Conservation (phyloP, 37 sponge, comb jelly and placozoan genomes). For the Geodia barretti region DNA sequence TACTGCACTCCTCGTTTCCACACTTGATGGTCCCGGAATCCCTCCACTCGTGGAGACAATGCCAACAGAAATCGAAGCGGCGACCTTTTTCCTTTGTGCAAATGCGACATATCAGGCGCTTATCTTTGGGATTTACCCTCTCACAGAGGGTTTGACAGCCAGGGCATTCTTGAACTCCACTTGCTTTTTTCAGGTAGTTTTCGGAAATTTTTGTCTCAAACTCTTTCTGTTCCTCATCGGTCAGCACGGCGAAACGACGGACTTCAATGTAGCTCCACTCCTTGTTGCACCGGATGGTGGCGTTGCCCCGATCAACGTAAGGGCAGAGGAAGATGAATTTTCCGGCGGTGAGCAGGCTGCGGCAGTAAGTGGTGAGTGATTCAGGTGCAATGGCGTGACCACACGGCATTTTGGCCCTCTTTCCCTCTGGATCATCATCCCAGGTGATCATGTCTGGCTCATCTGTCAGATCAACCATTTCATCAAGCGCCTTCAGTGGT, state of each 20-base stretch:
- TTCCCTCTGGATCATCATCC: slow-evolving; percentile 36
- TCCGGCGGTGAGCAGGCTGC: slow-evolving; percentile 19
- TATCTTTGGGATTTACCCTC: slow-evolving; percentile 11
- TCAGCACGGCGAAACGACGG: slow-evolving; percentile 13
- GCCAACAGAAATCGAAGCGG: slow-evolving; percentile 34
- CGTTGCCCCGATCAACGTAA: not conserved
- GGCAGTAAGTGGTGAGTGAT: slow-evolving; percentile 24
- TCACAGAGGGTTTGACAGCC: slow-evolving; percentile 42
- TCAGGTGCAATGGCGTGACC: slow-evolving; percentile 41
- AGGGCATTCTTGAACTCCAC: slow-evolving; percentile 45
- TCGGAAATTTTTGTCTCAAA: slow-evolving; percentile 32
- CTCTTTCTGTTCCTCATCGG: slow-evolving; percentile 3
- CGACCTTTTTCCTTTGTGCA: slow-evolving; percentile 31
- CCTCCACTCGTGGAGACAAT: slow-evolving; percentile 47
- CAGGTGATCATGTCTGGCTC: slow-evolving; percentile 47
- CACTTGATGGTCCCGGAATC: slow-evolving; percentile 5
- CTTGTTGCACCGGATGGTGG: slow-evolving; percentile 1
- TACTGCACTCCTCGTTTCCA: slow-evolving; percentile 46
- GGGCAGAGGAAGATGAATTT: slow-evolving; percentile 24
- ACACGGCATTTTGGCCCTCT: slow-evolving; percentile 33
- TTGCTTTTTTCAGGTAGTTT: slow-evolving; percentile 16
- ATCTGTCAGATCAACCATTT: slow-evolving; percentile 6
- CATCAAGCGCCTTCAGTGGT: slow-evolving; percentile 13
- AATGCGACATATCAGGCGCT: slow-evolving; percentile 28
- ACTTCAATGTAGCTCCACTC: slow-evolving; percentile 29